Base-by-base conservation (phyloP, 2,888 invertebrate species). In the Tromatobia lineatoria region DNA sequence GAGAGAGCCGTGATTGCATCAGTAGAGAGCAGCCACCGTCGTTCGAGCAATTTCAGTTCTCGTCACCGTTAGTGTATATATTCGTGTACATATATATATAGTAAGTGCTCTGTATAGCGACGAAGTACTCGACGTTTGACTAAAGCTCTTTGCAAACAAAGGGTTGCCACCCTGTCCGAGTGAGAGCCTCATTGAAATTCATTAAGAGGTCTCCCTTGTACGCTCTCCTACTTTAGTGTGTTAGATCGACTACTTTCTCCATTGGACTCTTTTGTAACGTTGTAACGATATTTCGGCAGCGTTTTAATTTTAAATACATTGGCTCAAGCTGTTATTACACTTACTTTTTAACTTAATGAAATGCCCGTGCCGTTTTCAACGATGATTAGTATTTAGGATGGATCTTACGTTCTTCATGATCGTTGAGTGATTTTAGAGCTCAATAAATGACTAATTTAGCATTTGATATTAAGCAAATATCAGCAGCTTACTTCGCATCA, bases 31-130 rank as follows among this genome's bases (percentile, higher is more conserved):
- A 71, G 50, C 67, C 79, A 82, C 79, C 38, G 70, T 78, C 78
- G 80, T 87, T 88, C 85, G 86, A 89, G 88, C 88, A 90, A 90
- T 91, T 90, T 90, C 85, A 86, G 87, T 88, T 88, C 86, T 86
- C 85, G 88, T 79, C 85, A 80, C 86, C 42, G 75, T 80, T 38
- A 38, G 25, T 42, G n/a, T 45, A 54, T 66, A 42, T 23, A 4
- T 34, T 47, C 38, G 38, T 38, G 10, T 10, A 38, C 10, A 10
- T 38, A 29, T 50, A 29, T 57, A 57, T 13, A 59, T 8, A 64
- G 52, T 42, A 11, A 42, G 54, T 50, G n/a, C 47, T 50, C 34
- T 57, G 34, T 23, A 59, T 23, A 13, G 70, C 45, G 52, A 71
- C 59, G 50, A 69, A 82, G 79, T 80, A 85, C 86, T 86, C 85